These are phyloP conservation scores for Parochlus steinenii DNA, from an alignment of 2,888 invertebrate genomes.

Conservation along the genomic window DNA sequence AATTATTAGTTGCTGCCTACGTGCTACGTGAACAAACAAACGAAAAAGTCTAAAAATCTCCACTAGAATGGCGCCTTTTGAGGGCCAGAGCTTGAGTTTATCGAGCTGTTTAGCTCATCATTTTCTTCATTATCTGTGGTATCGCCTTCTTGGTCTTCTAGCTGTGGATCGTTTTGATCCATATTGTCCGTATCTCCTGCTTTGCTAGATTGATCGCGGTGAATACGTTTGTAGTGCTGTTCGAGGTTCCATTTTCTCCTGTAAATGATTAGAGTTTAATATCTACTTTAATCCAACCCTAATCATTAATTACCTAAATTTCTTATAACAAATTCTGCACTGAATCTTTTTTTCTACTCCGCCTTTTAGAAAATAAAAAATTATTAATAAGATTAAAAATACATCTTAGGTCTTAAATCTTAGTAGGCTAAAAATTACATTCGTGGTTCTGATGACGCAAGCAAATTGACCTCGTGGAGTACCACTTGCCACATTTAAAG, in stretches of 20 bases:
- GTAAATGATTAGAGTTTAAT: too few species aligned
- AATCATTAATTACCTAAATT: too few species aligned
- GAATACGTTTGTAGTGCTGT: slow-evolving; percentile 33
- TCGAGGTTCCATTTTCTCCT: slow-evolving; percentile 35
- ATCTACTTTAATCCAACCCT: too few species aligned
- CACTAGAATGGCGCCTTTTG: too few species aligned
- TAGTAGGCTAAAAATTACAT: not conserved
- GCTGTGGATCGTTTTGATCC: too few species aligned
- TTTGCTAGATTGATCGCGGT: slow-evolving; percentile 14
- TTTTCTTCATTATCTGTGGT: slow-evolving; percentile 1
- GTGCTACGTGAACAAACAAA: too few species aligned
- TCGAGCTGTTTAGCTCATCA: not conserved
- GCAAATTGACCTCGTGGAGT: slow-evolving; percentile 19
- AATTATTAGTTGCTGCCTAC: too few species aligned
- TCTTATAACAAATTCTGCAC: slow-evolving; percentile 25
- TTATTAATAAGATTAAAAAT: too few species aligned
- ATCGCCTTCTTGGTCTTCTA: not conserved
- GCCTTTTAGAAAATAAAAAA: slow-evolving; percentile 17
- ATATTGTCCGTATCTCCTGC: too few species aligned
- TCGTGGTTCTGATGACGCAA: slow-evolving; percentile 19
- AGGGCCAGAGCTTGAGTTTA: too few species aligned
- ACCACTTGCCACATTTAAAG: slow-evolving; percentile 17
- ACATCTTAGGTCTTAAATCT: not conserved
- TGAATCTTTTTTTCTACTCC: slow-evolving; percentile 27
- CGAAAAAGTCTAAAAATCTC: too few species aligned